Evolutionary conservation across 2,113 vertebrate genomes (phyloP), one percentile per base, ranked within the genome.

Genomic region (Lophius piscatorius): DNA sequence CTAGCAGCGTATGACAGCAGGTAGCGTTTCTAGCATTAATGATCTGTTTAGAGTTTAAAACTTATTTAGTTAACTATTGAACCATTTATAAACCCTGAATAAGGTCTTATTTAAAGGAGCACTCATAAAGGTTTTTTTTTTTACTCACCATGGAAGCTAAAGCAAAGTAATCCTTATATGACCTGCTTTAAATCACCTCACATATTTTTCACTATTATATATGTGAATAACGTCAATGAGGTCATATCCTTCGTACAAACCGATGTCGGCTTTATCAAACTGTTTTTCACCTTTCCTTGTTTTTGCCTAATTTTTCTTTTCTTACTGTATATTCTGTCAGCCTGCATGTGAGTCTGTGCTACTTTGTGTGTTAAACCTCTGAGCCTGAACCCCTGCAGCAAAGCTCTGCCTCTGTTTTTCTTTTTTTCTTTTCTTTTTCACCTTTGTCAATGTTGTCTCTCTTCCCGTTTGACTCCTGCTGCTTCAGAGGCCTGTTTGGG

Each of bases 401-500:
- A 21, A 45, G 57, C 51, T 44, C 38, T 63, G 63, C 55, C 62
- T 65, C 64, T 76, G 35, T 45, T 57, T 84, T 42, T 29, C 42
- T 40, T 12, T 18, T 64, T 28, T 13, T 33, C 8, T 56, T 71
- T 66, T 68, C 8, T 74, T 78, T 75, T 78, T 71, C 70, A 66
- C 65, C 35, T 70, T 89, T 83, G 89, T 90, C 70, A 83, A 76
- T 88, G 83, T 84, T 82, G 57, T 90, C 76, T 92, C 70, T 92
- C 81, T 87, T 83, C 35, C 86, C 76, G 59, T 90, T 87, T 80
- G 89, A 91, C 85, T 90, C 76, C 66, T n/a, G 81, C 74, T 83
- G 83, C 85, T 88, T 83, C 91, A 95, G 94, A 90, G 93, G 91
- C 92, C 90, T 92, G n/a, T 94, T 94, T 92, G 88, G 94, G 92